Evolutionary conservation across 2,888 invertebrate genomes (phyloP), one percentile per base, ranked within the genome.

Genomic region (Myopa tessellatipennis): DNA sequence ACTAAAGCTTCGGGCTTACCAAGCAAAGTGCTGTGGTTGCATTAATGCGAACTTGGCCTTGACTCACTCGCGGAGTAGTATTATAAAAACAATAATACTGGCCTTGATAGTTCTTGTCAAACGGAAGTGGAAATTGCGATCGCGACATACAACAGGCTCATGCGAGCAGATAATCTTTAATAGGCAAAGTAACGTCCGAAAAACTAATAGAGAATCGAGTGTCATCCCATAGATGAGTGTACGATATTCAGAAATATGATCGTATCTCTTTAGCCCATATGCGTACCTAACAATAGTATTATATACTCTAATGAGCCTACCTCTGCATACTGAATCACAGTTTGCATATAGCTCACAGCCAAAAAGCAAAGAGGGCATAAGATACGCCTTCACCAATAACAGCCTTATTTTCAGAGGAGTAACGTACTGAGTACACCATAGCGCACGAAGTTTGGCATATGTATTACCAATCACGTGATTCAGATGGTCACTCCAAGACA

Each of bases 291-390:
- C 71, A 36, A 71, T 71, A 55, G 26, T 71, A 71, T 71, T 71
- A 58, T 36, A 71, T 18, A 34, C 55, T 26, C 26, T 38, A 14
- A 55, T 71, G 4, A 71, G n/a, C 55, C 36, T 71, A 71, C 38
- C 36, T 38, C 36, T 52, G 6, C 36, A 38, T 0, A 34, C 36
- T 55, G 55, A 8, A n/a, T 71, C 71, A 50, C 58, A 55, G n/a
- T 52, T 55, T 36, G 71, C 71, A 58, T 36, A 55, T n/a, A 71
- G 16, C 36, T 71, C 71, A 58, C 71, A 71, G 58, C 71, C 71
- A 36, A 55, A 71, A n/a, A 71, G 14, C 7, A 71, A n/a, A 10
- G 71, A 36, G 12, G 71, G 71, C n/a, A 71, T 26, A 16, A 71
- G 71, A 58, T 71, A 71, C 3, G 71, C 18, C n/a, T 71, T 71